These are phyloP conservation scores for Sinotaia quadrata DNA, from an alignment of 2,888 invertebrate genomes.

Conservation along the genomic window DNA sequence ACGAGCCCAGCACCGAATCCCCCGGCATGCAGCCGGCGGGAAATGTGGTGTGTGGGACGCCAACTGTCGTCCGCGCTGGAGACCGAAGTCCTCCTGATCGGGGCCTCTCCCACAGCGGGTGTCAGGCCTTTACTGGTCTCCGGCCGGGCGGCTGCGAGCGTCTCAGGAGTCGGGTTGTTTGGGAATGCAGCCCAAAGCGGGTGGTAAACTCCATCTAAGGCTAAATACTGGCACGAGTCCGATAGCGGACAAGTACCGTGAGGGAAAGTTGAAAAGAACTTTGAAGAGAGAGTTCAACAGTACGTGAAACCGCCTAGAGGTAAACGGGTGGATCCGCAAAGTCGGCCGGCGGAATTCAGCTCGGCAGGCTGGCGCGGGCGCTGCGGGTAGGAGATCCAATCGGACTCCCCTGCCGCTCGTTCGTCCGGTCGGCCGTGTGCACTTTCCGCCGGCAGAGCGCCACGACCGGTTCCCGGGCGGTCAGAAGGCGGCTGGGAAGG, in stretches of 20 bases:
- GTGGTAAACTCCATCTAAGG: slow-evolving; percentile 77
- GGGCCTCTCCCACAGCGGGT: slow-evolving; percentile 71
- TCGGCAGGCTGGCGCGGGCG: slow-evolving; percentile 6
- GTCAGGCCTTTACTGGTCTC: slow-evolving; percentile 72
- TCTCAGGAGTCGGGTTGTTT: slow-evolving; percentile 75
- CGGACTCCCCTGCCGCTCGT: too few species aligned
- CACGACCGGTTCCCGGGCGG: slow-evolving; percentile 13
- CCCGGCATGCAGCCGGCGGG: slow-evolving; percentile 75
- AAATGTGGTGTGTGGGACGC: slow-evolving; percentile 76
- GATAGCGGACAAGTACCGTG: slow-evolving; percentile 81
- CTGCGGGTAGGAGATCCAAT: background rate
- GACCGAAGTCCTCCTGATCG: slow-evolving; percentile 62
- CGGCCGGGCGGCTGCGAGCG: slow-evolving; percentile 44
- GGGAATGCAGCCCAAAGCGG: slow-evolving; percentile 78
- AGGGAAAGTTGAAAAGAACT: slow-evolving; percentile 80
- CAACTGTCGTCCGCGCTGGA: slow-evolving; percentile 37
- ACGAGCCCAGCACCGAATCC: slow-evolving; percentile 78
- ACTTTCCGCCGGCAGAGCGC: slow-evolving; percentile 8
- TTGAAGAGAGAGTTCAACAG: slow-evolving; percentile 80
- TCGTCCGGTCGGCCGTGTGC: slow-evolving; percentile 8
- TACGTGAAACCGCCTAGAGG: slow-evolving; percentile 75
- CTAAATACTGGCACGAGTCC: slow-evolving; percentile 79
- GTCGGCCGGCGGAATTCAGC: slow-evolving; percentile 36
- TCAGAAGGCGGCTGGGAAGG: slow-evolving; percentile 5
- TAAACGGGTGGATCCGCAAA: slow-evolving; percentile 72